These are phyloP conservation scores for Bradypodion pumilum DNA, from an alignment of 2,797 vertebrate genomes.

Conservation along the genomic window DNA sequence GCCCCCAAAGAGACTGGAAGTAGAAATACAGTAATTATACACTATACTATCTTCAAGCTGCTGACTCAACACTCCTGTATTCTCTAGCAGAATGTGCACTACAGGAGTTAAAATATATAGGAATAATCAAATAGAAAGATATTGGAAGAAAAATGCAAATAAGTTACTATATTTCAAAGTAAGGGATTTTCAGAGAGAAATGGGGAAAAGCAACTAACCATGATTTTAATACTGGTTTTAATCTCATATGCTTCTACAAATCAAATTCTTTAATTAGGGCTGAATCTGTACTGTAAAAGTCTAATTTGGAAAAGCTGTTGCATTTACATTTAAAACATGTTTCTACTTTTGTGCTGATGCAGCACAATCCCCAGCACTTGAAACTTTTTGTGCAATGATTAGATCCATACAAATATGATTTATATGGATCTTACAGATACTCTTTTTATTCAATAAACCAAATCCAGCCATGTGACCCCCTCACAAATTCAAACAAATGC, in stretches of 20 bases:
- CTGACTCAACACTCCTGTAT: conserved; percentile 65
- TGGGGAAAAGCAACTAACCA: conserved; percentile 11
- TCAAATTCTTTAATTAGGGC: conserved; percentile 21
- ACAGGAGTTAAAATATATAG: conserved; percentile 58
- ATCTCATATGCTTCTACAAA: conserved; percentile 24
- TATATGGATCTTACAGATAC: neutral
- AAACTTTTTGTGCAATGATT: neutral
- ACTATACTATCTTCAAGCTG: conserved; percentile 52
- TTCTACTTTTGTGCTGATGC: neutral
- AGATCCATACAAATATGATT: neutral
- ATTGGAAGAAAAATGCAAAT: conserved; percentile 53
- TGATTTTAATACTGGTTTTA: conserved; percentile 45
- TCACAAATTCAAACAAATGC: too few relatives aligned
- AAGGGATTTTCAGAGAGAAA: conserved; percentile 42
- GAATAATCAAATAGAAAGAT: conserved; percentile 46
- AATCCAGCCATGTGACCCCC: too few relatives aligned
- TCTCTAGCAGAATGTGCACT: conserved; percentile 42
- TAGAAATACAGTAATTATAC: conserved; percentile 61
- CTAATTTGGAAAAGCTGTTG: conserved; percentile 18
- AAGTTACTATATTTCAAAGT: conserved; percentile 44
- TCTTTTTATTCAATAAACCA: conserved; percentile 2
- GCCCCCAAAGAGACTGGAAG: conserved; percentile 54
- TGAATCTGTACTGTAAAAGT: conserved; percentile 17
- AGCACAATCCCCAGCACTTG: neutral
- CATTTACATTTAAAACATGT: neutral